A percentile compares a stretch with the other conserved stretches of the same genome.
These are phyloP conservation scores for Aradophagus sp. DNA, from an alignment of 1,140 invertebrate species.

Conservation along the genomic window DNA sequence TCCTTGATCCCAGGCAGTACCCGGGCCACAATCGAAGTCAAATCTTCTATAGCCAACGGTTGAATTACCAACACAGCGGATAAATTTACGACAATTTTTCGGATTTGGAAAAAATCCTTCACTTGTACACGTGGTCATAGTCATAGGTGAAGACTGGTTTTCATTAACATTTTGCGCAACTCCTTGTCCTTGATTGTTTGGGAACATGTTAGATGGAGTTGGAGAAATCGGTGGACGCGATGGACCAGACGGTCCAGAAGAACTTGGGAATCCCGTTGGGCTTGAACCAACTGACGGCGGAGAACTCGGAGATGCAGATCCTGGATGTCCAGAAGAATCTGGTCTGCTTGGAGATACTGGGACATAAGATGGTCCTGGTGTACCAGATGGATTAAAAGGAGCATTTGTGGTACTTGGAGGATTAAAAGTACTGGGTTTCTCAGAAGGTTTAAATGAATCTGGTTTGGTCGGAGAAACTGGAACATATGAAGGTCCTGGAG, in stretches of 20 bases:
- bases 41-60: slow-evolving; percentile 69
- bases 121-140: slow-evolving; percentile 5
- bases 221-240: too few species aligned
- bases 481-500: slow-evolving; percentile 2
- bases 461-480: neutral
- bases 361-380: slow-evolving; percentile 2
- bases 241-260: too few species aligned
- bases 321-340: too few species aligned
- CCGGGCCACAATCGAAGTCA: slow-evolving; percentile 69
- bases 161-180: neutral
- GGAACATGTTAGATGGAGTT: neutral
- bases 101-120: slow-evolving; percentile 82
- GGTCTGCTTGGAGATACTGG: neutral
- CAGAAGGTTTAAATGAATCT: too few species aligned
- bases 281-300: too few species aligned
- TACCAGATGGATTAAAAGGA: neutral
- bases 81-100: slow-evolving; percentile 77
- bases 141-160: neutral
- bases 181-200: neutral
- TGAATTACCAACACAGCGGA: slow-evolving; percentile 75
- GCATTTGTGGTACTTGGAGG: too few species aligned
- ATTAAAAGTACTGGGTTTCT: too few species aligned
- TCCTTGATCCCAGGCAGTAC: slow-evolving; percentile 74
- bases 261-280: too few species aligned
- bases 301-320: too few species aligned